These are phyloP conservation scores for Pygathrix nemaeus DNA, from an alignment of 2,113 vertebrate species.

Conservation along the genomic window DNA sequence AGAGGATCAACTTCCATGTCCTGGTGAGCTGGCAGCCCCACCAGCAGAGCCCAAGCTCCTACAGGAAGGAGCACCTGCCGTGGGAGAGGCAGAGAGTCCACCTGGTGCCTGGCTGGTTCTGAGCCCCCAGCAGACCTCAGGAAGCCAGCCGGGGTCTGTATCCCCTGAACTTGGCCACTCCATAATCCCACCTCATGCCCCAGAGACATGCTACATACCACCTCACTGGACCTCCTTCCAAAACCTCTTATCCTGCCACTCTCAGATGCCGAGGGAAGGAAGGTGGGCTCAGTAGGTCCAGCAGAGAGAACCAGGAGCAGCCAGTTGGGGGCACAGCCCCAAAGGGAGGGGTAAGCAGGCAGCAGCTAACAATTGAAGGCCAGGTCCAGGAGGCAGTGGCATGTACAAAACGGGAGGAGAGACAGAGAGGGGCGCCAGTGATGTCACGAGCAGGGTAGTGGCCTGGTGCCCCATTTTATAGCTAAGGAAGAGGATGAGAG, in stretches of 20 bases:
- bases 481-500: not conserved
- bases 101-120: not conserved
- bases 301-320: not conserved
- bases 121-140: not conserved
- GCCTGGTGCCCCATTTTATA: not conserved
- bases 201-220: not conserved
- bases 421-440: not conserved
- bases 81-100: not conserved
- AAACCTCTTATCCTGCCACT: not conserved
- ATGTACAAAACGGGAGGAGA: not conserved
- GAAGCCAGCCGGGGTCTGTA: not conserved
- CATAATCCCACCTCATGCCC: not conserved
- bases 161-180: not conserved
- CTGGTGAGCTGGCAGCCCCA: conserved; percentile 86
- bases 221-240: not conserved
- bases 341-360: not conserved
- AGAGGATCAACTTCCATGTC: conserved; percentile 93
- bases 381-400: no score
- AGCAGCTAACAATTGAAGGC: not conserved
- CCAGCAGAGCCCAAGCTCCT: not conserved
- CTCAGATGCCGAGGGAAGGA: not conserved
- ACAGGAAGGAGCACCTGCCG: not conserved
- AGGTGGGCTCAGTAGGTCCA: not conserved
- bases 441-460: accelerated
- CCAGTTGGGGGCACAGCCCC: not conserved